Evolutionary conservation across 2,888 invertebrate species (phyloP), one percentile per base, ranked within the genome.

Genomic region (Blastobasis lacticolella): DNA sequence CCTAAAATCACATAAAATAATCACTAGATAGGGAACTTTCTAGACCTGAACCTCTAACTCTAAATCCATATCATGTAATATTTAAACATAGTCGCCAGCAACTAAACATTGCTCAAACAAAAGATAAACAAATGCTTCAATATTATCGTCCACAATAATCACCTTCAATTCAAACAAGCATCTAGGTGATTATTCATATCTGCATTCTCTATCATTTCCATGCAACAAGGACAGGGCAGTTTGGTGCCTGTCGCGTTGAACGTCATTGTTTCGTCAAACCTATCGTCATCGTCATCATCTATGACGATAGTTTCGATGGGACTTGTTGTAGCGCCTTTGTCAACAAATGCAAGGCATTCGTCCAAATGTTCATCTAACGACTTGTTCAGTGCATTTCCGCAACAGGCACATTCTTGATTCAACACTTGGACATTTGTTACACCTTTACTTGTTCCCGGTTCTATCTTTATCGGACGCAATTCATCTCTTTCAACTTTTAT

Each of bases 131-230:
- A 37, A 43, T 42, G 37, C 41, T 45, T 49, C 48, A 41, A 45
- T 38, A 23, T 6, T n/a, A 41, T 6, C 6, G 36, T 23, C 40
- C 41, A 36, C 48, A 40, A 37, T 23, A 23, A 47, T 38, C 38
- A 10, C 47, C 6, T 36, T 6, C 59, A 69, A 49, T 59, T 58
- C 54, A 85, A 72, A 61, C 87, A 87, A 5, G 55, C 47, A 72
- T 92, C 90, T 50, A 93, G 86, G 78, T 93, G 93, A 1, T 65
- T 58, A 64, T 90, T 90, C 91, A 92, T 92, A 37, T 82, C 74
- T 37, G 57, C 62, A 60, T 86, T 79, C 58, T 85, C 77, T 44
- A 92, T 63, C 72, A 90, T 78, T 56, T 79, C 58, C 63, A 90
- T 81, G 62, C 93, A 93, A 64, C 91, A 88, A 0, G 92, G 93